Evolutionary conservation across 1,140 invertebrate genomes (phyloP), one percentile per base, ranked within the genome.

Genomic region (Papilio glaucus): DNA sequence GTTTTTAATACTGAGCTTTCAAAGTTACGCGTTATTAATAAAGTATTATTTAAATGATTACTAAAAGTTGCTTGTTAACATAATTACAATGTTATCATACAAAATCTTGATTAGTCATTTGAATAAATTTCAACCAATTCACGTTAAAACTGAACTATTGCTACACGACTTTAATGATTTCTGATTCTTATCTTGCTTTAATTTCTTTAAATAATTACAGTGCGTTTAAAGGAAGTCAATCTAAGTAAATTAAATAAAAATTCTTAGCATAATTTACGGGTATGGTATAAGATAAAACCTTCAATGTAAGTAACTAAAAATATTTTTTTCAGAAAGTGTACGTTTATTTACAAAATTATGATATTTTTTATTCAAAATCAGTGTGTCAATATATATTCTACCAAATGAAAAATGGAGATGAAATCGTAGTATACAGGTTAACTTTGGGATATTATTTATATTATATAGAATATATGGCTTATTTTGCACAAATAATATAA

Each of bases 51-150:
- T 37, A n/a, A 63, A 39, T 39, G 4, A 13, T 65, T 38, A 65
- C 10, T 5, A 65, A 65, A 41, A 38, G n/a, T 39, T 39, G 33
- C 62, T 18, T 65, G 33, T 65, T 39, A 65, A 65, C 29, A 65
- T 65, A 65, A 65, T 65, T 65, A 39, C 37, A 65, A 38, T 21
- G 18, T 65, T 39, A 65, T 65, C 62, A 65, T 63, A 65, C 62
- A 65, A 65, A 38, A 65, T 65, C 62, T 65, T 65, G 62, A 39
- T 65, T 65, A 65, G 37, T 65, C 62, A 65, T 39, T 65, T 65
- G 37, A 65, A 65, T 65, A 21, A 65, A 65, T 65, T 37, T 29
- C 24, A 62, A 33, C n/a, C 29, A 1, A n/a, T 29, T 29, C 60
- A 61, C 26, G 60, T 6, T 61, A 61, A 9, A 61, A 33, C 12